Evolutionary conservation across 2,888 invertebrate genomes (phyloP), one percentile per base, ranked within the genome.

Genomic region (Eurytoma adleriae): DNA sequence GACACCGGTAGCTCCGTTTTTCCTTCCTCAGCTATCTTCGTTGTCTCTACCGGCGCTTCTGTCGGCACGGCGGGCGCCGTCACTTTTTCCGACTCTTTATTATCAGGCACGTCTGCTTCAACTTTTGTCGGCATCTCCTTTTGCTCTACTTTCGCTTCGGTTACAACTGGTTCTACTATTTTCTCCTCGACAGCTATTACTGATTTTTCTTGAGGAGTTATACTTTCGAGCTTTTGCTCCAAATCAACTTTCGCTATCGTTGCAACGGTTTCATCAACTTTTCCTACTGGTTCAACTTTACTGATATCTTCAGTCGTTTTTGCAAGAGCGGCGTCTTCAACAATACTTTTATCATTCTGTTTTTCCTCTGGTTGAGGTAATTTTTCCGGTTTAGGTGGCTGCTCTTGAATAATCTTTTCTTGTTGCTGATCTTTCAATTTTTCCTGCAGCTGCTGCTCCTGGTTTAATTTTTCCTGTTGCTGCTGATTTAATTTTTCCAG

Each of bases 371-470:
- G 27, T 27, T 76, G 16, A 7, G 5, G 18, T 61, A 40, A 30
- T 10, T 52, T 83, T 79, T 74, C 57, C 79, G 80, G 30, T 74
- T 79, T 64, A 82, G 83, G 80, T 86, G 85, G 48, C 40, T 56
- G 30, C 14, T 82, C 48, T 89, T 87, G 64, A 77, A 83, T 78
- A 86, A 83, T 24, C 16, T 50, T 30, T 18, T 18, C 4, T 59
- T 16, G 56, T 40, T 57, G 64, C 14, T 54, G 40, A 20, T 50
- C 14, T 40, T 40, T 40, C 16, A 56, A 20, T 16, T 16, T 14
- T 74, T 66, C 48, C 5, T 30, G 57, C n/a, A 20, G 64, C 54
- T 54, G 48, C 16, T 54, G 27, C 57, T 54, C 16, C 18, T 59
- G 56, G 48, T 78, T 20, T 57, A 13, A 24, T n/a, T 27, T 40